These are phyloP conservation scores for Actinia equina DNA, from an alignment of 64 coral and sea anemone genomes.

Conservation along the genomic window DNA sequence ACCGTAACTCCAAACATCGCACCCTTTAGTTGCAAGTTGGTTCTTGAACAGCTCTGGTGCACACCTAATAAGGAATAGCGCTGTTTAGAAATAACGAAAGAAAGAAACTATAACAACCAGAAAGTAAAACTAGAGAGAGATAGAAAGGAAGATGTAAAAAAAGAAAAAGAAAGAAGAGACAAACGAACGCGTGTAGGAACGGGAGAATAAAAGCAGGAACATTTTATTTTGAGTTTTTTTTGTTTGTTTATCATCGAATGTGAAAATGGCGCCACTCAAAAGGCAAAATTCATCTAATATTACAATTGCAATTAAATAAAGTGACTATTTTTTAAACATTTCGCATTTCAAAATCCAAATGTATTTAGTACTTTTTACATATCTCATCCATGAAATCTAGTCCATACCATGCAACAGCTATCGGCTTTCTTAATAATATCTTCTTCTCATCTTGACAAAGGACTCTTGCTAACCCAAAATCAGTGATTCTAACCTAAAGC, in stretches of 20 bases:
- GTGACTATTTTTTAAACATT: too few relatives aligned
- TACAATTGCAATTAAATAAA: too few relatives aligned
- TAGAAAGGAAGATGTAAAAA: background rate
- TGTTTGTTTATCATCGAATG: too few relatives aligned
- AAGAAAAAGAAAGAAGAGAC: background rate
- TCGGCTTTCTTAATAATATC: background rate
- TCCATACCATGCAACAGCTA: slow-evolving; percentile 8
- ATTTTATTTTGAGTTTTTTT: too few relatives aligned
- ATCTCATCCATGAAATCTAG: background rate
- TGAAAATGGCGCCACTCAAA: too few relatives aligned
- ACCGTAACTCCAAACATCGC: slow-evolving; percentile 71
- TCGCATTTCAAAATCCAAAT: too few relatives aligned
- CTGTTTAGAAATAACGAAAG: too few relatives aligned
- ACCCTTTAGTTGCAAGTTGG: slow-evolving; percentile 11
- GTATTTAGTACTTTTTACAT: background rate
- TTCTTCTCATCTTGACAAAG: background rate
- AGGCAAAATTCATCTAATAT: too few relatives aligned
- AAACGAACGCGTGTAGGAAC: too few relatives aligned
- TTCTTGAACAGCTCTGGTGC: slow-evolving; percentile 40
- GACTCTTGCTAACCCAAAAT: background rate
- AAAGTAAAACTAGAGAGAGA: background rate
- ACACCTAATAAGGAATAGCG: slow-evolving; percentile 12
- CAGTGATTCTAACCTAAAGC: slow-evolving; percentile 7
- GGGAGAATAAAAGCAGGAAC: too few relatives aligned
- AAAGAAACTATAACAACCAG: too few relatives aligned